phyloP scores from a whole-genome alignment of 2,888 invertebrate species.

The Pemphredon lugubris region DNA sequence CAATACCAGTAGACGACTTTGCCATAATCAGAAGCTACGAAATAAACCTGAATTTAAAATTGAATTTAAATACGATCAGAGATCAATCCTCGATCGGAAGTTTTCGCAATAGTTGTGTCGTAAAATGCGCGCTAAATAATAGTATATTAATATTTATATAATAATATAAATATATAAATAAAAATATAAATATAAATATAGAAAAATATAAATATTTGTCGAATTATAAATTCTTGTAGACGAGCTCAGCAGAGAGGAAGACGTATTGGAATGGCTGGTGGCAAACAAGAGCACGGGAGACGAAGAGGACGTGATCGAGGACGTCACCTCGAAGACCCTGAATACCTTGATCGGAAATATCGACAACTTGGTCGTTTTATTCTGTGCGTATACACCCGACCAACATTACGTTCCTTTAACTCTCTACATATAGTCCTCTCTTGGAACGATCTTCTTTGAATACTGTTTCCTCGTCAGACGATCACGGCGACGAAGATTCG shows the following conservation, averaged over 20 bases:
- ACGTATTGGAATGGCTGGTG: constrained; percentile 96
- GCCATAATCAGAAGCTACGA: no score
- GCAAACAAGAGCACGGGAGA: constrained; percentile 96
- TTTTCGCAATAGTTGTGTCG: no score
- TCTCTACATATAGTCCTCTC: background rate
- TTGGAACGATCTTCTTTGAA: background rate
- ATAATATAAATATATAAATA: constrained; percentile 9
- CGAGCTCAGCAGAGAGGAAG: constrained; percentile 94
- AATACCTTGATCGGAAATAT: constrained; percentile 93
- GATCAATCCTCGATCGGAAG: no score
- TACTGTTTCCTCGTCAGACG: constrained; percentile 84
- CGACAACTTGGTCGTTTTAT: constrained; percentile 94
- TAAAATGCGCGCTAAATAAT: no score
- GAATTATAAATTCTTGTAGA: constrained; percentile 82
- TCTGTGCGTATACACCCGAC: constrained; percentile 89
- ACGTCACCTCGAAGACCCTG: constrained; percentile 94
- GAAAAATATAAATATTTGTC: background rate
- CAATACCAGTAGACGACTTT: no score
- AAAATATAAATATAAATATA: background rate
- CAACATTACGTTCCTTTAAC: constrained; percentile 32
- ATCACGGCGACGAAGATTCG: constrained; percentile 94
- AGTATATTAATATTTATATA: no score
- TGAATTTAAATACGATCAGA: no score
- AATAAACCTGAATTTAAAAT: no score
- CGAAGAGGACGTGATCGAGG: constrained; percentile 96